A percentile compares a stretch with the other conserved stretches of the same genome.
phyloP scores from a whole-genome alignment of 2,888 invertebrate genomes.

The Drosophila seclusa region DNA sequence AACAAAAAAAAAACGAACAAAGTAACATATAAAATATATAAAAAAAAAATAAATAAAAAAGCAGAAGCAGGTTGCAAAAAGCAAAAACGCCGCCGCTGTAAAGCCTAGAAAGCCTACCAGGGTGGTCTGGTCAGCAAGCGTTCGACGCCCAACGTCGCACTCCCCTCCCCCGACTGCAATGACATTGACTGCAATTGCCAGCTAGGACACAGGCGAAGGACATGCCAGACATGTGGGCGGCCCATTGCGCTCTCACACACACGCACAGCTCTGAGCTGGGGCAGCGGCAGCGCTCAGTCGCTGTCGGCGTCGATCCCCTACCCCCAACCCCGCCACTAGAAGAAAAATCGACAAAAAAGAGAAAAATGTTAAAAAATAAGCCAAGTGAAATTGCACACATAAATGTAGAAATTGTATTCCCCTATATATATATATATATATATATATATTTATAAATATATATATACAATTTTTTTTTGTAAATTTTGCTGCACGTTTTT shows the following conservation, averaged over 20 bases:
- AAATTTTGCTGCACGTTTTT: conserved; percentile 58
- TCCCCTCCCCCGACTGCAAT: conserved; percentile 31
- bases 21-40: conserved; percentile 34
- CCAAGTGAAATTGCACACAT: conserved; percentile 66
- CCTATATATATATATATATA: conserved; percentile 38
- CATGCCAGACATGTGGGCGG: conserved; percentile 40
- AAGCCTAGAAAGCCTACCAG: conserved; percentile 31
- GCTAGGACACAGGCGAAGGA: conserved; percentile 16
- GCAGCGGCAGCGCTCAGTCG: conserved; percentile 11
- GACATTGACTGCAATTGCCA: conserved; percentile 70
- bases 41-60: conserved; percentile 22
- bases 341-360: conserved; percentile 8
- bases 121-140: conserved; percentile 2
- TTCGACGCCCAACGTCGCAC: not conserved
- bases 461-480: conserved; percentile 41
- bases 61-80: not conserved
- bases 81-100: conserved; percentile 21
- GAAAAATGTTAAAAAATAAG: conserved; percentile 66
- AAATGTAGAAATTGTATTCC: conserved; percentile 75
- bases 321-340: not conserved
- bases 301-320: conserved; percentile 16
- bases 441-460: not conserved
- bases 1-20: conserved; percentile 43
- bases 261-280: not conserved
- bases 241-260: conserved; percentile 32